These are phyloP conservation scores for Mnemiopsis leidyi DNA, from an alignment of 37 sponge, comb jelly and placozoan genomes.

Conservation along the genomic window DNA sequence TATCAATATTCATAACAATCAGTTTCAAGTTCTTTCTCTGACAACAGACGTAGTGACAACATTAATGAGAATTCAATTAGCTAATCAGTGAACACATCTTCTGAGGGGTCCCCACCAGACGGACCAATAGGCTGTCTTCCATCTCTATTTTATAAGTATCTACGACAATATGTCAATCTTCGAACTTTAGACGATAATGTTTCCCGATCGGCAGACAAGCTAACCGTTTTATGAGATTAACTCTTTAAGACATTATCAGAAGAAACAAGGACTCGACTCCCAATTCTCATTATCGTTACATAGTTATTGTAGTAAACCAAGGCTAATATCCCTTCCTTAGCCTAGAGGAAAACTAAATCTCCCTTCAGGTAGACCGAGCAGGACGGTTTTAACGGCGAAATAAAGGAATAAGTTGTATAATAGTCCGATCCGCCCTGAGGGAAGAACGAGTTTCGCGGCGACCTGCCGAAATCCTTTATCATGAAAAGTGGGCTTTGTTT, in stretches of 20 bases:
- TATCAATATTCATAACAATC: no score
- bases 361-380: not conserved
- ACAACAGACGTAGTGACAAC: not conserved
- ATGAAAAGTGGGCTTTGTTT: not conserved
- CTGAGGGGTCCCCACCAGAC: no score
- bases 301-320: not conserved
- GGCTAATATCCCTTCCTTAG: not conserved
- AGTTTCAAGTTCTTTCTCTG: no score
- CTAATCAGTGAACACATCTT: not conserved
- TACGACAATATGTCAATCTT: not conserved
- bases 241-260: not conserved
- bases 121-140: not conserved
- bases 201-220: not conserved
- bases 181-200: not conserved
- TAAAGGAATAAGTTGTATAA: not conserved
- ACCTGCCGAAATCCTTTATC: not conserved
- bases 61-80: not conserved
- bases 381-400: not conserved
- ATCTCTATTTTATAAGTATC: not conserved
- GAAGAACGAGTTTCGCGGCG: not conserved
- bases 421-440: not conserved
- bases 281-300: not conserved
- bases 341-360: not conserved
- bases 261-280: not conserved
- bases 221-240: not conserved